Evolutionary conservation across 2,797 vertebrate species (phyloP).

Genomic region (Cynopterus sphinx): DNA sequence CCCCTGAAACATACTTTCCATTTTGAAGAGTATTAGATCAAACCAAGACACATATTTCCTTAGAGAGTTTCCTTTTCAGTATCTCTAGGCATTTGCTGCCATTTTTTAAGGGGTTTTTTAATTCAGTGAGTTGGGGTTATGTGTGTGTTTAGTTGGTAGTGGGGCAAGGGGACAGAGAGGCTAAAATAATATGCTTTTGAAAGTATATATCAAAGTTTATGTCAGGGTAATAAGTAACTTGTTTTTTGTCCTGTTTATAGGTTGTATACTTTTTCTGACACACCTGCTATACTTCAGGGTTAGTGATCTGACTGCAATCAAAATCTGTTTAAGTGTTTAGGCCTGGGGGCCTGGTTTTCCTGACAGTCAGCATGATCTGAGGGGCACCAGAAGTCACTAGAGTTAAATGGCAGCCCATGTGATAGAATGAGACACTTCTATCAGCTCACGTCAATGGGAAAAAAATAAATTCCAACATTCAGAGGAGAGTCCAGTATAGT

Average conservation of each 20-base stretch:
- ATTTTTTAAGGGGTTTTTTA: not conserved
- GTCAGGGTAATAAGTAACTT: constrained; percentile 47
- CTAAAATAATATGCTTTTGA: constrained; percentile 30
- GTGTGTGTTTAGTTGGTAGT: not conserved
- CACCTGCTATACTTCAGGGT: not conserved
- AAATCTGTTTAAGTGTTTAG: not conserved
- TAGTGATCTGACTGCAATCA: not conserved
- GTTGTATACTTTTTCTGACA: not conserved
- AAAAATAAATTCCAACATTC: constrained; percentile 38
- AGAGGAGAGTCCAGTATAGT: not conserved
- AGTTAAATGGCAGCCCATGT: constrained; percentile 47
- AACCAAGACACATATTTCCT: not conserved
- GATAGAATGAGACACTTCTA: constrained; percentile 38
- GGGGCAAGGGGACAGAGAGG: too few relatives aligned
- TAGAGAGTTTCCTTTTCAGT: not conserved
- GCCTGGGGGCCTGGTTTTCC: constrained; percentile 19
- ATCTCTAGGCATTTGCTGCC: not conserved
- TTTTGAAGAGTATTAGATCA: constrained; percentile 30
- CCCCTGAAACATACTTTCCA: not conserved
- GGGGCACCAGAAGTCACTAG: constrained; percentile 41
- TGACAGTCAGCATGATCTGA: constrained; percentile 33
- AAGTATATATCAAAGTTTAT: constrained; percentile 13
- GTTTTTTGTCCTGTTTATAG: constrained; percentile 26
- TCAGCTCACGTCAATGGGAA: not conserved
- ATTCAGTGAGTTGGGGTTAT: not conserved